Evolutionary conservation across 1,140 invertebrate species (phyloP).

Genomic region (Charaxes varanes): DNA sequence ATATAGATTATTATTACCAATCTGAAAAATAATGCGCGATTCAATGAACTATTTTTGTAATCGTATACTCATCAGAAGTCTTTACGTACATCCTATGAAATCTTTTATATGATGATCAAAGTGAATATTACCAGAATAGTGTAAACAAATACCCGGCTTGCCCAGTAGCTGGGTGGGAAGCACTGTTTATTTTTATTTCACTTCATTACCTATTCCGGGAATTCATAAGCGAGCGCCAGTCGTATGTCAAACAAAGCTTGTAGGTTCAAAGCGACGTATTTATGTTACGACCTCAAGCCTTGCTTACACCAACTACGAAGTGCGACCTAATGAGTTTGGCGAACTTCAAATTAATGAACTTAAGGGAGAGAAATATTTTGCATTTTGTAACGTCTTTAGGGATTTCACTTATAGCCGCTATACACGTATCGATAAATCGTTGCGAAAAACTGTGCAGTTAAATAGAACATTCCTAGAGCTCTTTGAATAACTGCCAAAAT

Average conservation of each 20-base stretch:
- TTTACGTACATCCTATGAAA: no score
- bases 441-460: no score
- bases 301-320: conserved; percentile 29
- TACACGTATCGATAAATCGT: no score
- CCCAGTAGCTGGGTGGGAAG: background rate
- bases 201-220: conserved; percentile 16
- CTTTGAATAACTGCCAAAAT: no score
- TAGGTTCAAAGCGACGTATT: conserved; percentile 26
- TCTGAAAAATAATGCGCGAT: no score
- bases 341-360: conserved; percentile 29
- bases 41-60: no score
- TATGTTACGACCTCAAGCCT: conserved; percentile 25
- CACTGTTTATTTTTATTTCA: conserved; percentile 9
- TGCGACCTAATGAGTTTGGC: conserved; percentile 36
- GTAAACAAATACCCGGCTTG: background rate
- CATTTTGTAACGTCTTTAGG: no score
- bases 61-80: no score
- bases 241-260: conserved; percentile 34
- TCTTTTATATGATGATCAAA: conserved; percentile 3
- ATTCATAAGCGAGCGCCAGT: conserved; percentile 30
- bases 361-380: conserved; percentile 30
- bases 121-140: background rate
- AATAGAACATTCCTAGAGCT: no score
- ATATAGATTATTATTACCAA: no score
- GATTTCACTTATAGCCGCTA: no score